Base-by-base conservation (phyloP, 1,140 invertebrate genomes). In the Meteorus sp. region DNA sequence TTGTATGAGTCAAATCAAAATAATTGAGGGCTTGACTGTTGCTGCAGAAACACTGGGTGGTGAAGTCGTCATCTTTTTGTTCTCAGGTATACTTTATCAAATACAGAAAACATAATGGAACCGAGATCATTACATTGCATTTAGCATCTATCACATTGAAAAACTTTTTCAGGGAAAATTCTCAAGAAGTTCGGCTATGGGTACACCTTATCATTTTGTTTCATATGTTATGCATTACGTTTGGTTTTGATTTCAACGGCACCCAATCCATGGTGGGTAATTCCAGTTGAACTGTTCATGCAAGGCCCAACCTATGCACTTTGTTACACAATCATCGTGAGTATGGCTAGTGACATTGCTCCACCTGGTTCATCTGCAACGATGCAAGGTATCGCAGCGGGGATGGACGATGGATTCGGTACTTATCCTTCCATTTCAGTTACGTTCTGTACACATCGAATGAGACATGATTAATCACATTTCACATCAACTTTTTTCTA, bases 331-430 rank as follows among this genome's bases (percentile, higher is more conserved):
- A 88, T 87, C 1, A 90, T 91, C 27, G 90, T 92, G 3, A 85
- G 85, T 0, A 92, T 91, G 67, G 89, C 90, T 1, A 88, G 88
- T 27, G 85, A 82, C 3, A 81, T 92, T 15, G 83, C 89, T 0
- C 90, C 90, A 1, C 84, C 86, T 0, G 90, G 90, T 0, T 86
- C 90, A n/a, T 89, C 88, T 2, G 89, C 89, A 2, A 92, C 90
- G 0, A 86, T 91, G 15, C 90, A 93, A 71, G 90, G 90, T 1
- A 83, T 93, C 31, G 87, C 90, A 25, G 89, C 89, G n/a, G 89
- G 89, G 15, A 87, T 90, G 85, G 89, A 91, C 65, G 89, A 91
- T 63, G 89, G 89, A 0, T 78, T 92, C 17, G 90, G 90, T 89
- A 72, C 17, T 37, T 1, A 25, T 37, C 9, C 7, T 45, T 17